Evolutionary conservation across 2,797 vertebrate genomes (phyloP).

Genomic region (Ispidina picta): DNA sequence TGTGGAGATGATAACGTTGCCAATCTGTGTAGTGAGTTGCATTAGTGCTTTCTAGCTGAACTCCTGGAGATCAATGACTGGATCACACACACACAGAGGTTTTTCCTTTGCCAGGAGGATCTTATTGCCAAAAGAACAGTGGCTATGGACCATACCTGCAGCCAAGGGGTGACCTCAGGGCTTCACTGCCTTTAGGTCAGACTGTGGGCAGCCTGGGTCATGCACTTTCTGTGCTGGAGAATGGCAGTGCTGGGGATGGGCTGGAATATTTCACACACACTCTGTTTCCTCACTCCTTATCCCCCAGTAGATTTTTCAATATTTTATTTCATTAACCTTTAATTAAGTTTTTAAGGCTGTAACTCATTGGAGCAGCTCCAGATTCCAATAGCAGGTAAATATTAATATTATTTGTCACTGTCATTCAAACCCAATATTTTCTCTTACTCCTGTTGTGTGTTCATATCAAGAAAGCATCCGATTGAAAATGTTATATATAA

Average conservation of each 20-base stretch:
- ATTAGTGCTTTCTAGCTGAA: not conserved
- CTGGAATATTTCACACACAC: not conserved
- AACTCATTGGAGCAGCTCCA: not conserved
- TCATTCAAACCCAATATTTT: slow-evolving; percentile 1
- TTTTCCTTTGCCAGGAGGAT: not conserved
- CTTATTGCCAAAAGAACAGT: not conserved
- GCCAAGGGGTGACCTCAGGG: not conserved
- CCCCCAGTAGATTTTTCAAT: not conserved
- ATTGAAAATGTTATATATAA: not conserved
- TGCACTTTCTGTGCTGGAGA: not conserved
- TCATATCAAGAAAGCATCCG: not conserved
- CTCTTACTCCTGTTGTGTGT: not conserved
- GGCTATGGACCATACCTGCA: not conserved
- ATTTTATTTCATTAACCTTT: slow-evolving; percentile 39
- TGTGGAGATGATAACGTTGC: not conserved
- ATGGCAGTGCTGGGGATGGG: not conserved
- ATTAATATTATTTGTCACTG: slow-evolving; percentile 33
- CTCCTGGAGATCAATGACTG: not conserved
- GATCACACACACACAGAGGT: not conserved
- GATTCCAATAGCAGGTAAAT: not conserved
- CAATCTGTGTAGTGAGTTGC: not conserved
- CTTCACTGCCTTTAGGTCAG: not conserved
- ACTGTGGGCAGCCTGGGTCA: not conserved
- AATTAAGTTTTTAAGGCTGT: slow-evolving; percentile 29
- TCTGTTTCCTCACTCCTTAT: not conserved